Base-by-base conservation (phyloP, 2,888 invertebrate species). In the Troides oblongomaculatus region DNA sequence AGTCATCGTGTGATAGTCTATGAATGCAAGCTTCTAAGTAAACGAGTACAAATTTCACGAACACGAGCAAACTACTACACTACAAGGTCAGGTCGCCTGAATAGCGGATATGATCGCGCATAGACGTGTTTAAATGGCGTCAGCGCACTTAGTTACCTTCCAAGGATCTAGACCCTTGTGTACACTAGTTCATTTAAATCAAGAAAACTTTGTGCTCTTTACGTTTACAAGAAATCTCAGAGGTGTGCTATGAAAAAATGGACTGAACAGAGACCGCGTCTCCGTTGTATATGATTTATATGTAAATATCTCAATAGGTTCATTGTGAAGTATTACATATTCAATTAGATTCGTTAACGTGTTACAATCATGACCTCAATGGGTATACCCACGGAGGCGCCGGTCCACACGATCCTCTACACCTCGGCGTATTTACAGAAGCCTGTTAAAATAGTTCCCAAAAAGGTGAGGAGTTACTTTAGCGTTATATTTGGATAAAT, bases 331-430 rank as follows among this genome's bases (percentile, higher is more conserved):
- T 58, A 12, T 39, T 64, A 43, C 8, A 17, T 58, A 21, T 39
- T 7, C 30, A 39, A 39, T 21, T 56, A n/a, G 6, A 60, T 8
- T 25, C 14, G 3, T 14, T 8, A 25, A 66, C 18, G 43, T 66
- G 66, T 25, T 21, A 56, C 30, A 36, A 56, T 14, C 56, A 92
- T 92, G 92, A 85, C 91, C 75, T 92, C 92, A 70, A 77, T 92
- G 57, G 92, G 92, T 1, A 91, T 92, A 70, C 92, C 92, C 10
- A 90, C 92, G 1, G 92, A 92, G 75, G 92, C 92, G 66, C 90
- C 92, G 0, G 82, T 90, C 0, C 92, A 92, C 70, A 92, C 92
- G 0, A 86, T 92, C 68, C 75, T 90, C 46, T 92, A 85, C 70
- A 90, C 92, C 0, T 89, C 92, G 12, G 92, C 90, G 46, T 91